Conservation (phyloP, 64 coral and sea anemone species). For the Pachyseris speciosa region DNA sequence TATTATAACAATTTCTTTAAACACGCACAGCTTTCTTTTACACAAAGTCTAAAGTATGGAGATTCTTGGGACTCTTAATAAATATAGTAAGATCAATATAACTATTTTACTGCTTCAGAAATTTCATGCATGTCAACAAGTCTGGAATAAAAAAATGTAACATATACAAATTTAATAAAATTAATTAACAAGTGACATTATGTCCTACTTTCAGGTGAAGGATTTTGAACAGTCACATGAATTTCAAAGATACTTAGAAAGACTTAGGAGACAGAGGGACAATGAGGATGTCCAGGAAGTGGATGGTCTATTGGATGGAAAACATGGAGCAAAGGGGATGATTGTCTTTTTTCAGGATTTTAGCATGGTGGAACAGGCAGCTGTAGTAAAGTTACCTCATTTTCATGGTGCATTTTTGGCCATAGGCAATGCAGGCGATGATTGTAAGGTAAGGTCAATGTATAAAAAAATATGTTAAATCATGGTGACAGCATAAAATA, state of each 20-base stretch:
- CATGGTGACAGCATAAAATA: too few relatives aligned
- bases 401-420: not conserved
- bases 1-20: not conserved
- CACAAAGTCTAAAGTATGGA: too few relatives aligned
- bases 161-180: too few relatives aligned
- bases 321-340: not conserved
- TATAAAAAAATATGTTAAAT: too few relatives aligned
- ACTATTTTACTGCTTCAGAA: not conserved
- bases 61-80: too few relatives aligned
- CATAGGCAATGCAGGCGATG: not conserved
- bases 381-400: not conserved
- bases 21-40: too few relatives aligned
- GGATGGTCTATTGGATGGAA: not conserved
- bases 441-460: not conserved
- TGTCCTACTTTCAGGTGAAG: not conserved
- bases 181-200: too few relatives aligned
- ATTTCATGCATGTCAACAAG: too few relatives aligned
- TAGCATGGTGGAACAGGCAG: not conserved
- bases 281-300: not conserved
- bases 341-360: not conserved
- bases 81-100: too few relatives aligned
- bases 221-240: not conserved
- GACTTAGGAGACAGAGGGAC: not conserved
- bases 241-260: not conserved
- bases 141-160: too few relatives aligned